phyloP scores from a whole-genome alignment of 2,888 invertebrate species.

The Drosophila anceps region DNA sequence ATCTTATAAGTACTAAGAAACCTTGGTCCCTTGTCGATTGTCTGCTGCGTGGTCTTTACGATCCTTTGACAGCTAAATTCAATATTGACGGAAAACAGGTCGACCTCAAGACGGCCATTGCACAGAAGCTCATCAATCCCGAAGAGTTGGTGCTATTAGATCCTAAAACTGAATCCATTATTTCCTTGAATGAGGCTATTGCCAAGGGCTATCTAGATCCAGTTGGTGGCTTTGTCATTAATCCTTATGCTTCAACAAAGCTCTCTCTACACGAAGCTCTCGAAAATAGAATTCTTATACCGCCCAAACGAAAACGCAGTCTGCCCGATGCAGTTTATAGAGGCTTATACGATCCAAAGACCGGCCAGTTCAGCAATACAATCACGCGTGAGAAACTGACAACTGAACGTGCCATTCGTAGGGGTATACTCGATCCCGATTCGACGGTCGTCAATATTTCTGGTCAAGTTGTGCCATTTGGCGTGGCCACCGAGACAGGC shows the following conservation, averaged over 20 bases:
- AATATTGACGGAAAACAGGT: slow-evolving; percentile 89
- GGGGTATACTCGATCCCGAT: slow-evolving; percentile 93
- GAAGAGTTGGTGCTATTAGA: slow-evolving; percentile 92
- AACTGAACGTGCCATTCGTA: slow-evolving; percentile 93
- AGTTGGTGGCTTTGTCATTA: slow-evolving; percentile 91
- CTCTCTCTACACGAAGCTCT: slow-evolving; percentile 93
- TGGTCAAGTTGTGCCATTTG: slow-evolving; percentile 93
- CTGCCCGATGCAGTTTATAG: slow-evolving; percentile 95
- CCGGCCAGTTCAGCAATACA: slow-evolving; percentile 93
- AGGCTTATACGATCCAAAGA: slow-evolving; percentile 94
- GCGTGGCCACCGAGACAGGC: slow-evolving; percentile 92
- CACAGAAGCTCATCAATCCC: slow-evolving; percentile 90
- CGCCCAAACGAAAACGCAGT: slow-evolving; percentile 93
- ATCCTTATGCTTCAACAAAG: slow-evolving; percentile 90
- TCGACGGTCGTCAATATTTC: slow-evolving; percentile 94
- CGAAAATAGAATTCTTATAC: slow-evolving; percentile 92
- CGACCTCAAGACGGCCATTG: slow-evolving; percentile 91
- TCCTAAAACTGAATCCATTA: slow-evolving; percentile 92
- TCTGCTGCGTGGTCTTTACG: slow-evolving; percentile 92
- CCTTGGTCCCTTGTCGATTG: slow-evolving; percentile 94
- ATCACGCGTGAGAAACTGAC: slow-evolving; percentile 92
- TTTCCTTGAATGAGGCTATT: slow-evolving; percentile 93
- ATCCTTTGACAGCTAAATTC: slow-evolving; percentile 90
- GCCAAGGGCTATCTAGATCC: slow-evolving; percentile 91
- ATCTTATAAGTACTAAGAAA: slow-evolving; percentile 91